These are phyloP conservation scores for Meloe dianella DNA, from an alignment of 2,888 invertebrate genomes.

Conservation along the genomic window DNA sequence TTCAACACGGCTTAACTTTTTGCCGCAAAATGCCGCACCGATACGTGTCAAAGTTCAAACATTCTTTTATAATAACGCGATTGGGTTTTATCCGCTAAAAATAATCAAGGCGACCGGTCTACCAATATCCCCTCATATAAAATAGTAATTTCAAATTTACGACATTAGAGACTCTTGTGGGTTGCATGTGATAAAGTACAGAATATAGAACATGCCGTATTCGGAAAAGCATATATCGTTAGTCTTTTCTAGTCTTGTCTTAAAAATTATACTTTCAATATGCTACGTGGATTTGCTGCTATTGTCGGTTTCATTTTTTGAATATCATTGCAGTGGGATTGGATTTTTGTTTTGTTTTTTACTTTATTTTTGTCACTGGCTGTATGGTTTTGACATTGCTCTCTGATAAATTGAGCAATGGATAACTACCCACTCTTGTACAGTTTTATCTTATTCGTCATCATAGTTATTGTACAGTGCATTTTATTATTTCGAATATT, in stretches of 20 bases:
- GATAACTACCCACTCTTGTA: neutral
- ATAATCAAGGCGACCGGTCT: too few relatives aligned
- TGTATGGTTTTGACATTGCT: conserved; percentile 12
- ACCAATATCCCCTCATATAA: too few relatives aligned
- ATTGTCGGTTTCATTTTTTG: neutral
- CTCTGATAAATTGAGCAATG: conserved; percentile 6
- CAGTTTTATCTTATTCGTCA: conserved; percentile 6
- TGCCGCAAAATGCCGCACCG: too few relatives aligned
- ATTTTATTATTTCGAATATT: neutral
- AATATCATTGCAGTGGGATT: neutral
- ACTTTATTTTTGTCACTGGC: neutral
- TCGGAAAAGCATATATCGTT: neutral
- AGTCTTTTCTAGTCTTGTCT: neutral
- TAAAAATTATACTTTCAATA: neutral
- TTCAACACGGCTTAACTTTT: too few relatives aligned
- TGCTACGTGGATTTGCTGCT: neutral
- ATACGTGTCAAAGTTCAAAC: too few relatives aligned
- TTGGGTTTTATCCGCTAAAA: too few relatives aligned
- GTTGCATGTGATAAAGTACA: neutral
- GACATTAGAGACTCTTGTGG: neutral
- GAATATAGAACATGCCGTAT: neutral
- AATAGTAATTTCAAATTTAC: neutral
- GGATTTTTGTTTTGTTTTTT: neutral
- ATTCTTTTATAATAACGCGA: too few relatives aligned
- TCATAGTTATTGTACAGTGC: neutral